Base-by-base conservation (phyloP, 1,140 invertebrate genomes). In the Euura saliciscinereae region DNA sequence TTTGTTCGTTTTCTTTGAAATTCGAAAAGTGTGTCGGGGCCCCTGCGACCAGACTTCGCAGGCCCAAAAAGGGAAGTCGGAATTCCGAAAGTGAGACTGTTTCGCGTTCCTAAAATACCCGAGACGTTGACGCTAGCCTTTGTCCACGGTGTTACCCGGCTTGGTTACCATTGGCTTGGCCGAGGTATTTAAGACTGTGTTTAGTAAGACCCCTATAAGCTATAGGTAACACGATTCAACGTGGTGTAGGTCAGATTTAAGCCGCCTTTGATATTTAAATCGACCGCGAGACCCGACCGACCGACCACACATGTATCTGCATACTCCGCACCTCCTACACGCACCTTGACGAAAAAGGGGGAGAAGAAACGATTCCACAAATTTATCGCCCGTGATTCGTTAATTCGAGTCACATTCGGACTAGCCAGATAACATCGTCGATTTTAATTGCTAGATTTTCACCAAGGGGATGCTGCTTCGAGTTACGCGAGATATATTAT, bases 241-340 rank as follows among this genome's bases (percentile, higher is more conserved):
- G 85, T 87, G 85, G 85, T 87, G 85, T 86, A 87, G 86, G 86
- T 87, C 86, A 87, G 84, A 86, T 85, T 84, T 85, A 84, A 85
- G 83, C 86, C 85, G 84, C 86, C 86, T 87, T 87, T 87, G 86
- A 87, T 86, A 86, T 87, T 87, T 85, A 87, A 87, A 87, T 87
- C 83, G 83, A 73, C 75, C 72, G 70, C 72, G 71, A 67, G 77
- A 74, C 73, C 69, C 43, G 42, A 28, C 51, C n/a, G 6, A 72
- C 74, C 82, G 82, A 82, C 80, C 82, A 83, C 82, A 85, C 81
- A 81, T 75, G 75, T 84, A 83, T 85, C 84, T 83, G 80, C 83
- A 82, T 77, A 70, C 82, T 81, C 69, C 66, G 65, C 66, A 65
- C 44, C 43, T 66, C 13, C 42, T 28, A 28, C 28, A 28, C 28